Conservation (phyloP, 2,888 invertebrate genomes). For the Oxyteleia sp. region DNA sequence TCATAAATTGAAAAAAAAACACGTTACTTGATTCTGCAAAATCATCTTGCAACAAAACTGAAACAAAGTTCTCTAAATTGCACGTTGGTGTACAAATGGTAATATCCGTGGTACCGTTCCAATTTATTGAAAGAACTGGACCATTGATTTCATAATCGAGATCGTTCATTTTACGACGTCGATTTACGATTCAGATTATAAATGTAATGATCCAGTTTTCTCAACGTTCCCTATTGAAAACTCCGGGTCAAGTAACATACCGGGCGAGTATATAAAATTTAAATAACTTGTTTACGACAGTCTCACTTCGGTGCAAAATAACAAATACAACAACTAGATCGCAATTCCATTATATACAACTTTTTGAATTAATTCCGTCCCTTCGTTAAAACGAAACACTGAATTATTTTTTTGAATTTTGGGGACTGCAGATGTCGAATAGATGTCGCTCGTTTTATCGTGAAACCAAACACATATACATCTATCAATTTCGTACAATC, state of each 20-base stretch:
- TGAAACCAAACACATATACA: conserved; percentile 37
- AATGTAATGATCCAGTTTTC: conserved; percentile 35
- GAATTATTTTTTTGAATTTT: conserved; percentile 39
- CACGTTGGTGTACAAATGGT: conserved; percentile 40
- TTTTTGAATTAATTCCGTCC: conserved; percentile 31
- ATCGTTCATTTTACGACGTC: background rate
- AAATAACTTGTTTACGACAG: conserved; percentile 61
- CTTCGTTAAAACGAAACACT: conserved; percentile 37
- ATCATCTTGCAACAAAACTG: conserved; percentile 46
- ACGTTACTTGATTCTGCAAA: conserved; percentile 22
- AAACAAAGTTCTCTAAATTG: conserved; percentile 56
- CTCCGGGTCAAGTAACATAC: conserved; percentile 27
- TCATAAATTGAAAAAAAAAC: background rate
- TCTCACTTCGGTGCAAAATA: conserved; percentile 69
- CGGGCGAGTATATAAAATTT: conserved; percentile 42
- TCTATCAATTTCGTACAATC: conserved; percentile 50
- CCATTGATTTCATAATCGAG: conserved; percentile 26
- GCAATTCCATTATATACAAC: conserved; percentile 53
- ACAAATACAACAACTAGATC: conserved; percentile 70
- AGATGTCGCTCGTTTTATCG: conserved; percentile 7
- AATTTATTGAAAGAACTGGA: conserved; percentile 18
- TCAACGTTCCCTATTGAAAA: conserved; percentile 13
- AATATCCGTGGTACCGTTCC: conserved; percentile 19
- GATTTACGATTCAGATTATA: conserved; percentile 2
- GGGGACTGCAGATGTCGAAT: conserved; percentile 14